Base-by-base conservation (phyloP, 1,140 invertebrate genomes). In the Cydia fagiglandana region DNA sequence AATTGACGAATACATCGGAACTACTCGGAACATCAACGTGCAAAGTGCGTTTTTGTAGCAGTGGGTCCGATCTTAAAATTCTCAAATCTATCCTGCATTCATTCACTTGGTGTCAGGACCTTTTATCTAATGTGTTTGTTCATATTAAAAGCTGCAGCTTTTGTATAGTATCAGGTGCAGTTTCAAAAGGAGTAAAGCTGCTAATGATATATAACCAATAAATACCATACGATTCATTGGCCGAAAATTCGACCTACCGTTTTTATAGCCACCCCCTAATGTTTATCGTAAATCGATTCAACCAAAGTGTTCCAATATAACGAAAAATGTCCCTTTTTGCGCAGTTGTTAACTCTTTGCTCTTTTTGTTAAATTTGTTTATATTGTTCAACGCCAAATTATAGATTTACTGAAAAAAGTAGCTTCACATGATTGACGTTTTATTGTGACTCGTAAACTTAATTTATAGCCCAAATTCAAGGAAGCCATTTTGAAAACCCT, bases 401-500 rank as follows among this genome's bases (percentile, higher is more conserved):
- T 38, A 70, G 38, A 12, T 38, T 15, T 70, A 70, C 66, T 70
- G 66, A 70, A 70, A 61, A 70, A 70, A 70, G 66, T 70, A 70
- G 66, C 66, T 38, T 82, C 76, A 66, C 81, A 76, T 85, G 88
- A 89, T 88, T 89, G 88, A 88, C 85, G 70, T 87, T 90, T 88
- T 87, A 88, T 80, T 84, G 79, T 74, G 76, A 77, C 64, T 80
- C 73, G 70, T 80, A 83, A 86, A 87, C 81, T 81, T 83, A 87
- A 89, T 88, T 89, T 91, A 89, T 91, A 81, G 80, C 79, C 73
- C 81, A 79, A 86, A 88, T 89, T 91, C 88, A 85, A 87, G 76
- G 88, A 89, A 89, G 83, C 83, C 78, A 77, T 76, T 79, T 76
- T 66, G 78, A 76, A 79, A 84, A 80, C 79, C 80, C 79, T 80